Base-by-base conservation (phyloP, 2,113 vertebrate species). In the Ornithorhynchus anatinus region DNA sequence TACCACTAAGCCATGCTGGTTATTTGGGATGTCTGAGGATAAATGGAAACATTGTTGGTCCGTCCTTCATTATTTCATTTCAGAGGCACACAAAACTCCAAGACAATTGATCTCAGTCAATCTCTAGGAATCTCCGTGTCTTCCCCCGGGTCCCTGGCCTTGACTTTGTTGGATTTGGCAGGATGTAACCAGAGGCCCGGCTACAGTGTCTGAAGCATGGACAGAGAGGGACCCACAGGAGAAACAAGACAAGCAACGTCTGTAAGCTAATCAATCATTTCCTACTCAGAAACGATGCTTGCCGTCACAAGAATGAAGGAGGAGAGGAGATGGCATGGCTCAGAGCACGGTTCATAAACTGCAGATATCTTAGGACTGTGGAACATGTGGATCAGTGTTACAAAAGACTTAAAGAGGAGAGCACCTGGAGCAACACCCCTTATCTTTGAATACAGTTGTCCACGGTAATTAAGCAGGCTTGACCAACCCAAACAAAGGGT, bases 261-360 rank as follows among this genome's bases (percentile, higher is more conserved):
- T 80, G 84, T 78, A 71, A 80, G 82, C 88, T 91, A 90, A 92
- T 92, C 80, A 94, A 94, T 94, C 86, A 94, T 93, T 93, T 94
- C 89, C 91, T 89, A 50, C 66, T 89, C 83, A 77, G 81, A 77
- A 91, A 75, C 47, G 64, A 67, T 89, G 89, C 78, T 85, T 77
- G 75, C 87, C 85, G 73, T 70, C 79, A 93, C 89, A 92, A 91
- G 90, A 95, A 94, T 94, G 93, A 63, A 79, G 92, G 89, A 86
- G 77, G 74, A 78, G 83, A 14, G 86, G 75, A 42, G 86, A 86
- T 88, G 89, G 71, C 29, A 50, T 71, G 22, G 82, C 78, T 86
- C 72, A 80, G 74, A 50, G 50, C 16, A 10, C 8, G 76, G 71
- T 23, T 59, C 54, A 56, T 20, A 16, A 17, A 14, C 3, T 43